Percentiles rank a stretch among this genome's conserved stretches.
These are phyloP conservation scores for Caenorhabditis sp. DNA, from an alignment of 2,888 invertebrate genomes.

Conservation along the genomic window DNA sequence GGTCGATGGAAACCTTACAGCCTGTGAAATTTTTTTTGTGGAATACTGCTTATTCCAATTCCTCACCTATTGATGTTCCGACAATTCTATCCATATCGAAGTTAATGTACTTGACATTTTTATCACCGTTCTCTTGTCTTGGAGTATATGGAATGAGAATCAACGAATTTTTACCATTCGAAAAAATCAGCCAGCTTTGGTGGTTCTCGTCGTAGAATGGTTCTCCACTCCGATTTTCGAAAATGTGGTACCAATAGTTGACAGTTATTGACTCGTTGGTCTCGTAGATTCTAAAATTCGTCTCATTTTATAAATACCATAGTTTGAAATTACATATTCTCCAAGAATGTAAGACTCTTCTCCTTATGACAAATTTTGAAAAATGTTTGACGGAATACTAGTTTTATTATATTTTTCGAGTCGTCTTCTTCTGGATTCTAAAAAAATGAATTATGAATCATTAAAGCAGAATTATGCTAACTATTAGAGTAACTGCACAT, in stretches of 20 bases:
- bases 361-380: slow-evolving; percentile 12
- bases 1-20: slow-evolving; percentile 17
- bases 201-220: slow-evolving; percentile 26
- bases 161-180: slow-evolving; percentile 25
- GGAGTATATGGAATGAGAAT: slow-evolving; percentile 29
- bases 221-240: slow-evolving; percentile 36
- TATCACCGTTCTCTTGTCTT: too few species aligned
- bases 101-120: slow-evolving; percentile 12
- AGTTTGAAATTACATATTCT: not conserved
- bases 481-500: slow-evolving; percentile 16
- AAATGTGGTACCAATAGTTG: slow-evolving; percentile 37
- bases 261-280: slow-evolving; percentile 18
- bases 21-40: slow-evolving; percentile 10
- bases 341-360: not conserved
- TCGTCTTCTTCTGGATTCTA: not conserved
- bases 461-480: not conserved
- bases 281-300: slow-evolving; percentile 14
- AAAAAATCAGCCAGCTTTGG: slow-evolving; percentile 31
- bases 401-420: slow-evolving; percentile 6
- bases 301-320: not conserved
- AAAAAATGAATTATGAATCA: not conserved
- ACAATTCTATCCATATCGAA: slow-evolving; percentile 30
- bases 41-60: too few species aligned
- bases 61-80: not conserved
- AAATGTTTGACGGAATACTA: slow-evolving; percentile 25